phyloP scores from a whole-genome alignment of 2,888 invertebrate genomes.

The Tetragonula carbonaria region DNA sequence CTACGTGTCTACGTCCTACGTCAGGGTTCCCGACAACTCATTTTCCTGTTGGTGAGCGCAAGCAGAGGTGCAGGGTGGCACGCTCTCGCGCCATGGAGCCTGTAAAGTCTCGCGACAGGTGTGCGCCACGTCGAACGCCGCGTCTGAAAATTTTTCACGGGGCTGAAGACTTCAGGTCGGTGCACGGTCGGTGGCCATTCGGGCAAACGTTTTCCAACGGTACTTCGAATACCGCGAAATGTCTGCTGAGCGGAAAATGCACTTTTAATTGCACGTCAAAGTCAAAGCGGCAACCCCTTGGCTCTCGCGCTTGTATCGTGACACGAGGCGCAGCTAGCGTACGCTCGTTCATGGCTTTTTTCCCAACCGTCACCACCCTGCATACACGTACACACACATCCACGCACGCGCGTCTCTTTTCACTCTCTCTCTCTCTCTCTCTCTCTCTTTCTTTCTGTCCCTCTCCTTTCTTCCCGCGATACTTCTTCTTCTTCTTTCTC shows the following conservation, averaged over 20 bases:
- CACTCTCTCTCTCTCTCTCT: not conserved
- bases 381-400: not conserved
- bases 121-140: conserved; percentile 42
- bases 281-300: conserved; percentile 70
- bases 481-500: conserved; percentile 6
- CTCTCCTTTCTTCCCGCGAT: not conserved
- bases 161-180: conserved; percentile 34
- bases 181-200: conserved; percentile 48
- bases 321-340: conserved; percentile 25
- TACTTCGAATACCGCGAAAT: conserved; percentile 71
- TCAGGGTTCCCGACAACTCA: conserved; percentile 12
- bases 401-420: not conserved
- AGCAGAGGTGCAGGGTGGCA: not conserved
- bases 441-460: not conserved
- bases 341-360: conserved; percentile 24
- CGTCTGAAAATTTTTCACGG: conserved; percentile 64
- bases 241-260: conserved; percentile 77
- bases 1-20: not conserved
- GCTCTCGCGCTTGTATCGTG: conserved; percentile 26
- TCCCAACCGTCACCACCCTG: not conserved
- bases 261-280: conserved; percentile 81
- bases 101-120: conserved; percentile 50
- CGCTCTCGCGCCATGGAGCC: conserved; percentile 10
- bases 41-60: conserved; percentile 27
- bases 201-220: conserved; percentile 60